Base-by-base conservation (phyloP, 2,113 vertebrate species). In the Trematocara marginatum region DNA sequence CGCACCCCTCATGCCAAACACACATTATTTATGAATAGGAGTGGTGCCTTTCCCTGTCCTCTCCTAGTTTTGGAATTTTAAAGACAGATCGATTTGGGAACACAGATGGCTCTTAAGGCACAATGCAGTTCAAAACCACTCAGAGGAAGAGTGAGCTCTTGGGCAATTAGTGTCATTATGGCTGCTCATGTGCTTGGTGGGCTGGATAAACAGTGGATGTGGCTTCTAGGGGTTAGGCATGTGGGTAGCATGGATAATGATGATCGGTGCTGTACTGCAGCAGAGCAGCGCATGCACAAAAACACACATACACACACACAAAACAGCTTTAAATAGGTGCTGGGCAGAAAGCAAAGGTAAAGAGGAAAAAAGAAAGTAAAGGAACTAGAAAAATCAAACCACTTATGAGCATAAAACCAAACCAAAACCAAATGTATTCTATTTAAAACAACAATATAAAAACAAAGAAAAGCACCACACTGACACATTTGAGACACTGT, bases 161-260 rank as follows among this genome's bases (percentile, higher is more conserved):
- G 74, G 78, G 90, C 92, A 94, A 91, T 94, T 92, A 94, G 88
- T 91, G 92, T 92, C 88, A 92, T 92, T 86, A 92, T 89, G 83
- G 88, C 86, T 88, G 88, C 90, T 93, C 90, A 76, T 90, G 91
- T 92, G 93, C 89, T 92, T 86, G 88, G 85, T 76, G 85, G 87
- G 53, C 81, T 93, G 86, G 88, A 89, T 82, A 90, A 93, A 92
- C 86, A 88, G 82, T 90, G 89, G 59, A 82, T 87, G 79, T 81
- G 86, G 88, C 34, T 42, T 82, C 82, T 85, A 85, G 90, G 79
- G 82, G 84, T 91, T 84, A 81, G 59, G 51, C 83, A 90, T 92
- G 88, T 92, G 91, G 80, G 71, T 53, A 86, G 84, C 87, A 81
- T 88, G 78, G 87, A 82, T 87, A 90, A 92, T 93, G 51, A 88